Evolutionary conservation across 2,113 vertebrate genomes (phyloP).

Genomic region (Zeus faber): DNA sequence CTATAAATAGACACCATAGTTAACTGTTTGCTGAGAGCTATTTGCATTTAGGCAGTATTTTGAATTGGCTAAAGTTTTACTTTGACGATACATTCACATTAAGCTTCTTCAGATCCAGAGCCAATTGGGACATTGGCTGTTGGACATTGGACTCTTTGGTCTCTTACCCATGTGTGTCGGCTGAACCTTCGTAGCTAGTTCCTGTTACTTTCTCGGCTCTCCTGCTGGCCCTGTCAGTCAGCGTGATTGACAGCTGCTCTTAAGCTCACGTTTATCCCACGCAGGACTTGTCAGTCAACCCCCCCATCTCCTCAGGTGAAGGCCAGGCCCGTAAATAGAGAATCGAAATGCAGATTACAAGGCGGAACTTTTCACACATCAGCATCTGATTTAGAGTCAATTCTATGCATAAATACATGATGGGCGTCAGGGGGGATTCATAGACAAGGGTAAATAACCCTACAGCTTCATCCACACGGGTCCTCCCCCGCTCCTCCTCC

Average conservation of each 20-base stretch:
- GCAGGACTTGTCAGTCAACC: slow-evolving; percentile 44
- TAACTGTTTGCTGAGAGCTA: no score
- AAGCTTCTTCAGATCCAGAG: no score
- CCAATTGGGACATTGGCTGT: no score
- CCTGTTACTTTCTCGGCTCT: no score
- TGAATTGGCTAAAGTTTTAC: no score
- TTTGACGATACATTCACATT: no score
- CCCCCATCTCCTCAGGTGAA: slow-evolving; percentile 59
- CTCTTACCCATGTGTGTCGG: no score
- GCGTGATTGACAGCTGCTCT: slow-evolving; percentile 64
- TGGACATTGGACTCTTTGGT: no score
- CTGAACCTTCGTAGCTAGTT: no score
- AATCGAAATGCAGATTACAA: slow-evolving; percentile 72
- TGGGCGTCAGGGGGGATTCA: slow-evolving; percentile 63
- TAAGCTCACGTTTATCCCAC: slow-evolving; percentile 49
- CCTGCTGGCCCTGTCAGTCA: slow-evolving; percentile 56
- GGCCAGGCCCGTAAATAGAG: slow-evolving; percentile 61
- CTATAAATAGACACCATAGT: no score
- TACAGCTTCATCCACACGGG: slow-evolving; percentile 53
- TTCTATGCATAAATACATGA: slow-evolving; percentile 79
- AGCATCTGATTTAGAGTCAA: slow-evolving; percentile 74
- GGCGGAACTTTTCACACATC: slow-evolving; percentile 63
- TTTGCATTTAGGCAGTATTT: no score
- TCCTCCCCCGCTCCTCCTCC: slow-evolving; percentile 20
- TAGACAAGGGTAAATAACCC: slow-evolving; percentile 71